phyloP scores from a whole-genome alignment of 2,888 invertebrate genomes.

The Drosophila leonis region DNA sequence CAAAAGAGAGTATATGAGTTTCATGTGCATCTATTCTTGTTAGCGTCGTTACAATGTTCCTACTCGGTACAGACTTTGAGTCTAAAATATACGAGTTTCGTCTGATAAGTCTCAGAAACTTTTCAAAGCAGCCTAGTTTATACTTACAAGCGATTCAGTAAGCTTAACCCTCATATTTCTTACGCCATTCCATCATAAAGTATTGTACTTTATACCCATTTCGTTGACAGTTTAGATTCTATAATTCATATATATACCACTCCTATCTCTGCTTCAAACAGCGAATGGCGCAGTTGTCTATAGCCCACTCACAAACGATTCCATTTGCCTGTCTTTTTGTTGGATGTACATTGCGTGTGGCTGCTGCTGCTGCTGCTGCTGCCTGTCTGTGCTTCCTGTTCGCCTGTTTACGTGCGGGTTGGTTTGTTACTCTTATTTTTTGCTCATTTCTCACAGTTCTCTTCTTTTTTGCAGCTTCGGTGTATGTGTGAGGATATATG shows the following conservation, averaged over 20 bases:
- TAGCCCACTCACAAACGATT: neutral
- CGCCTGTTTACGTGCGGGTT: slow-evolving; percentile 59
- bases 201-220: neutral
- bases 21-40: neutral
- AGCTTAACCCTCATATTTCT: neutral
- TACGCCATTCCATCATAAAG: neutral
- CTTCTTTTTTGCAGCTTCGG: slow-evolving; percentile 3
- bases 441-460: slow-evolving; percentile 26
- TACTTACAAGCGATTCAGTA: neutral
- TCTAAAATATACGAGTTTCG: neutral
- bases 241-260: too few species aligned
- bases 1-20: neutral
- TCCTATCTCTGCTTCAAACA: neutral
- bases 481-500: too few species aligned
- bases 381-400: slow-evolving; percentile 58
- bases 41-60: neutral
- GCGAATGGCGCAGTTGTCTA: slow-evolving; percentile 19
- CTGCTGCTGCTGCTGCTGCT: slow-evolving; percentile 29
- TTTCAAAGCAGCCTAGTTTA: neutral
- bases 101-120: neutral
- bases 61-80: neutral
- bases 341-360: slow-evolving; percentile 48
- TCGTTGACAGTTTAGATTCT: too few species aligned
- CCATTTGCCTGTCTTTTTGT: slow-evolving; percentile 21
- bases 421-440: slow-evolving; percentile 62